Evolutionary conservation across 2,888 invertebrate genomes (phyloP).

Genomic region (Cerastis leucographa): DNA sequence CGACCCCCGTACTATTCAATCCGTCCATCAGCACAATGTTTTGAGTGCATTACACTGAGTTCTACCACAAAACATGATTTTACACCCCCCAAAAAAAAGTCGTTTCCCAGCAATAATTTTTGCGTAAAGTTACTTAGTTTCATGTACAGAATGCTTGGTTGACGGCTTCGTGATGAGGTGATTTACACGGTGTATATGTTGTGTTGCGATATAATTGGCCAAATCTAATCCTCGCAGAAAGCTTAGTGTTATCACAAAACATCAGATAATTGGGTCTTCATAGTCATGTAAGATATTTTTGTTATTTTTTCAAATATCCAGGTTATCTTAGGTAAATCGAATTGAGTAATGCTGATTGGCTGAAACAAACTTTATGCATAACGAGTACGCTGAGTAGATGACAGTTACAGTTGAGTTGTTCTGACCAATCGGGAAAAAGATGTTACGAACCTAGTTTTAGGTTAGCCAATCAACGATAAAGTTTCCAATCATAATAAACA

Average conservation of each 20-base stretch:
- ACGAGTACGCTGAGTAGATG: neutral
- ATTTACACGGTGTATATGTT: no score
- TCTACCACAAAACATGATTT: no score
- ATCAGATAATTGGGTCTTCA: neutral
- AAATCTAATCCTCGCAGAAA: neutral
- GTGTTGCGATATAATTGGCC: neutral
- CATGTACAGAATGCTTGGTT: no score
- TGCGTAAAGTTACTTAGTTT: no score
- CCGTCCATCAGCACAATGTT: no score
- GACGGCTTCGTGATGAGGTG: no score
- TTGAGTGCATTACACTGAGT: no score
- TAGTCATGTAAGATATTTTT: neutral
- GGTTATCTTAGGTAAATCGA: neutral
- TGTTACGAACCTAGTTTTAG: neutral
- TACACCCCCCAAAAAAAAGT: no score
- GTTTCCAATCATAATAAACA: no score
- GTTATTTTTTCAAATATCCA: neutral
- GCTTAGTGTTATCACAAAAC: neutral
- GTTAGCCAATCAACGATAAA: neutral
- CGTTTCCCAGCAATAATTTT: no score
- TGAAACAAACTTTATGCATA: neutral
- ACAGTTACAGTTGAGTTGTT: neutral
- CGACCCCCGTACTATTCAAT: no score
- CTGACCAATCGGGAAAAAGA: neutral
- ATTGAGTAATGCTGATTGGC: neutral